Evolutionary conservation across 2,113 vertebrate species (phyloP).

Genomic region (Gallinago undulata): DNA sequence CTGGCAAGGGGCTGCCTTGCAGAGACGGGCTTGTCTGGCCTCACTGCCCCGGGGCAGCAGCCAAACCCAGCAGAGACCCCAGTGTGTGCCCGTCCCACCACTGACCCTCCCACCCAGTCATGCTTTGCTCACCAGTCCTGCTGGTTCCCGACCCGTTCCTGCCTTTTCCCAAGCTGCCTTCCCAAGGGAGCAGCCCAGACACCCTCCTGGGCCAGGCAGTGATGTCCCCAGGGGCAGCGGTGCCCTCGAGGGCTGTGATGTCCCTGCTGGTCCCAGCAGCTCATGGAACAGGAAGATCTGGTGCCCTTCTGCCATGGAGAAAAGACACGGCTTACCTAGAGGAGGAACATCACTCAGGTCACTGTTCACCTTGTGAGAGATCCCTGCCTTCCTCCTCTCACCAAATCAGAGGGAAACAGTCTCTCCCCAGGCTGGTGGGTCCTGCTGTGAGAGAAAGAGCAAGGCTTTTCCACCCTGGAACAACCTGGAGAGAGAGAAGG

Average conservation of each 20-base stretch:
- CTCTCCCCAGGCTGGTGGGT: rapidly evolving
- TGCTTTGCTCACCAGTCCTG: background rate
- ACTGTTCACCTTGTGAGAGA: rapidly evolving
- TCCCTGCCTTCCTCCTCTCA: background rate
- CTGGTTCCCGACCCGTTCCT: rapidly evolving
- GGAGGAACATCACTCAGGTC: background rate
- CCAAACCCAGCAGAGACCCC: background rate
- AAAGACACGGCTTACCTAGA: rapidly evolving
- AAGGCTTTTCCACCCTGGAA: rapidly evolving
- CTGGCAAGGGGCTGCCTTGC: background rate
- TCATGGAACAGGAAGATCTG: rapidly evolving
- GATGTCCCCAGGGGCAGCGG: rapidly evolving
- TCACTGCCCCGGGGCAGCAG: background rate
- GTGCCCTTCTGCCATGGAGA: background rate
- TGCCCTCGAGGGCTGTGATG: rapidly evolving
- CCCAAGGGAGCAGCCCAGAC: rapidly evolving
- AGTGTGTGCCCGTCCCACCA: rapidly evolving
- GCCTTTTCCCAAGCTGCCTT: background rate
- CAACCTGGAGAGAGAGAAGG: background rate
- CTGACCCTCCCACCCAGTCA: rapidly evolving
- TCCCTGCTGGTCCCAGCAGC: rapidly evolving
- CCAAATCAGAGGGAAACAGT: rapidly evolving
- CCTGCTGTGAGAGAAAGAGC: background rate
- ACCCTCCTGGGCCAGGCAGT: rapidly evolving
- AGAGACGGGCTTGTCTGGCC: background rate